Conservation (phyloP, 2,113 vertebrate species). For the Patagioenas fasciata region DNA sequence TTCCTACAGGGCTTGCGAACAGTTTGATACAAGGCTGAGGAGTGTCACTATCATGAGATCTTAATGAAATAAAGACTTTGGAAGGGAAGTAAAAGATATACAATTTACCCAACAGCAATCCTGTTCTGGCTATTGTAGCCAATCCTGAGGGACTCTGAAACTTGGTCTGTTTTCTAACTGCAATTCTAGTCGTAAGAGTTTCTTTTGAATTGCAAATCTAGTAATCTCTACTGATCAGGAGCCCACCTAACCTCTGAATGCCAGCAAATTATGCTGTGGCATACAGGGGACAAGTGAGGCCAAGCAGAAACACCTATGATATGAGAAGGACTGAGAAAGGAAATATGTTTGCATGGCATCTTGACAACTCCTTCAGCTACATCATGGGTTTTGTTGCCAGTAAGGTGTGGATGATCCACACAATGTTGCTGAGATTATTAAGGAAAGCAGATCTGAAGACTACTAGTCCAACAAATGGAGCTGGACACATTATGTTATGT, state of each 20-base stretch:
- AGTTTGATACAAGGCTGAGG: background rate
- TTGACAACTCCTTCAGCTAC: background rate
- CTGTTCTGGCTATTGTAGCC: background rate
- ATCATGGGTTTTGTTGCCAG: background rate
- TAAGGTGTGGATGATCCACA: background rate
- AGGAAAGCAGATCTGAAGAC: background rate
- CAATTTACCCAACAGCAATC: background rate
- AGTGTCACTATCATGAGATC: background rate
- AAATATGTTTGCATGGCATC: background rate
- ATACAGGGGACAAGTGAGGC: background rate
- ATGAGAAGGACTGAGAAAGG: background rate
- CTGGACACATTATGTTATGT: accelerated
- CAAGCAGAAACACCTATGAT: background rate
- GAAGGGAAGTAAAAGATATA: background rate
- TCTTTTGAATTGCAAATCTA: background rate
- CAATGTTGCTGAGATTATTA: background rate
- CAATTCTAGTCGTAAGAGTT: background rate
- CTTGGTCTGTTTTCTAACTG: background rate
- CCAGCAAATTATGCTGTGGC: background rate
- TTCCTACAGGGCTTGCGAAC: background rate
- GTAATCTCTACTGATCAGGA: background rate
- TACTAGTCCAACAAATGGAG: background rate
- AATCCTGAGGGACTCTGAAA: background rate
- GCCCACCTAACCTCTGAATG: background rate
- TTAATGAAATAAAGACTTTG: background rate